These are phyloP conservation scores for Apotomis turbidana DNA, from an alignment of 2,888 invertebrate species.

Conservation along the genomic window DNA sequence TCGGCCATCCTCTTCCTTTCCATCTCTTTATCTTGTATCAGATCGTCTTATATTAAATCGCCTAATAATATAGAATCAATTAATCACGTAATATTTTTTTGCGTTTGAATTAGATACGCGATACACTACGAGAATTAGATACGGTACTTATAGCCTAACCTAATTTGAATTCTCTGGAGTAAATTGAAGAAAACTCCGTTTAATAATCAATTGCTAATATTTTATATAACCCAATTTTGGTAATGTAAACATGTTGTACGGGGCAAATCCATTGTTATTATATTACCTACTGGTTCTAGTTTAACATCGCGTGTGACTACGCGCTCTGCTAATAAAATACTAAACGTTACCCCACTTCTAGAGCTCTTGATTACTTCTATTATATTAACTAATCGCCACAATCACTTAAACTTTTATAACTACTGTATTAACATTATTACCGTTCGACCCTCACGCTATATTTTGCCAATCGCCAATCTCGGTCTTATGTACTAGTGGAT, in stretches of 20 bases:
- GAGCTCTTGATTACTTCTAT: constrained; percentile 18
- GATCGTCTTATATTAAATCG: no score
- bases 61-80: no score
- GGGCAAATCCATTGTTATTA: constrained; percentile 1
- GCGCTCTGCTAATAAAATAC: constrained; percentile 15
- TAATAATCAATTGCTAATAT: no score
- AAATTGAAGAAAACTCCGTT: no score
- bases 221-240: background rate
- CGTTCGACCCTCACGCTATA: constrained; percentile 22
- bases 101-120: no score
- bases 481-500: constrained; percentile 6
- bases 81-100: no score
- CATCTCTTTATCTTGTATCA: no score
- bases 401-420: constrained; percentile 31
- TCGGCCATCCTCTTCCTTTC: no score
- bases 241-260: background rate
- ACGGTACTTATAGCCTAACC: no score
- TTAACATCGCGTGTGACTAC: constrained; percentile 9
- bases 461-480: constrained; percentile 15
- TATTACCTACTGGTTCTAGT: background rate
- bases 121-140: no score
- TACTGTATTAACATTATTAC: constrained; percentile 1
- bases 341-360: constrained; percentile 21
- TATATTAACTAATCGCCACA: constrained; percentile 26
- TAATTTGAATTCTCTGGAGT: no score